Evolutionary conservation across 1,140 invertebrate genomes (phyloP), one percentile per base, ranked within the genome.

Genomic region (Diabrotica virgifera): DNA sequence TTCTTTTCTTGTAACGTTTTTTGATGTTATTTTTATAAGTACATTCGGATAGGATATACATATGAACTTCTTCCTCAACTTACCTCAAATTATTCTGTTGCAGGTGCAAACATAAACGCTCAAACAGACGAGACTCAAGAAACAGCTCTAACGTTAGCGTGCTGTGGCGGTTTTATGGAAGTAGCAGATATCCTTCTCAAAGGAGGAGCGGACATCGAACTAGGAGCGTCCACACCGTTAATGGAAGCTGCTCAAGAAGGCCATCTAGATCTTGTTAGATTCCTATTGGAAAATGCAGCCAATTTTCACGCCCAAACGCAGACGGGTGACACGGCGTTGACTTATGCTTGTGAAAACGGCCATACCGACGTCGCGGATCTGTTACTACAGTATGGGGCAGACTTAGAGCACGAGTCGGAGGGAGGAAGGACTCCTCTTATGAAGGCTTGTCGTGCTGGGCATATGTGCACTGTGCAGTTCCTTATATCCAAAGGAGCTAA

Each of bases 161-260:
- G 96, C 80, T 98, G 96, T 82, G 96, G 96, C 24, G 97, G 97
- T 40, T 99, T 97, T 78, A 85, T 95, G 10, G 96, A 98, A 78
- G 96, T 99, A n/a, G 95, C 95, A 0, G 95, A 98, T 76, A 96
- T 96, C 78, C 85, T 99, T 24, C 92, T 98, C 68, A 95, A 96
- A 78, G 92, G 94, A 37, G 96, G 96, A 50, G 96, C 96, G 7
- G 94, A 98, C 81, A 89, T 97, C 36, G 96, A 98, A 77, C 81
- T 97, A 5, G 97, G 97, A 9, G 96, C 95, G 12, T 97, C 95
- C 50, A 98, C 97, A 10, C 97, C 97, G 0, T 82, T 99, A 0
- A 98, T 99, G 95, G 97, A 99, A 81, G 96, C 97, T 14, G 90
- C 95, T 0, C 97, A 99, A 81, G 96, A 98, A 81, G 96, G 96